These are phyloP conservation scores for Telmatochromis bifrenatus DNA, from an alignment of 2,113 vertebrate species.

Conservation along the genomic window DNA sequence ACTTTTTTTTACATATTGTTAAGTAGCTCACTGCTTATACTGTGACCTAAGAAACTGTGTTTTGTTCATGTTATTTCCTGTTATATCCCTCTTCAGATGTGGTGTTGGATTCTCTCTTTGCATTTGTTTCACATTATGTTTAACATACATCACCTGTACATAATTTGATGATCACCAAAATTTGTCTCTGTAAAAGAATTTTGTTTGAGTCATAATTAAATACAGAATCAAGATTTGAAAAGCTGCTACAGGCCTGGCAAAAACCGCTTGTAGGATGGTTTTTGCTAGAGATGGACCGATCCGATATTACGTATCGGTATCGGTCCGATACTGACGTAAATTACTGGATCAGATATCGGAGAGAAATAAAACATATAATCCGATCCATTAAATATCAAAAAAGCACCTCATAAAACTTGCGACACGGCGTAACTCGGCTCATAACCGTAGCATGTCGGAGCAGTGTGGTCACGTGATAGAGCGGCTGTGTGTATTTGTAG, in stretches of 20 bases:
- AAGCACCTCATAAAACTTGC: too few relatives aligned
- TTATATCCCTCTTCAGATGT: neutral
- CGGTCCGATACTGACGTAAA: too few relatives aligned
- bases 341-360: too few relatives aligned
- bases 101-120: neutral
- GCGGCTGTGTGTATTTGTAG: rapidly evolving
- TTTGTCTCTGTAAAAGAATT: neutral
- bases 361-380: too few relatives aligned
- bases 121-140: neutral
- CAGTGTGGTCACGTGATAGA: too few relatives aligned
- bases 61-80: neutral
- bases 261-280: neutral
- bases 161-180: neutral
- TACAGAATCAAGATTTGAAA: neutral
- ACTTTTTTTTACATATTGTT: neutral
- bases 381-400: too few relatives aligned
- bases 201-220: neutral
- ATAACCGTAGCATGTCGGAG: rapidly evolving
- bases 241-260: neutral
- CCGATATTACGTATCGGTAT: too few relatives aligned
- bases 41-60: neutral
- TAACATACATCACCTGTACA: neutral
- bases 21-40: neutral
- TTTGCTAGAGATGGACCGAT: too few relatives aligned
- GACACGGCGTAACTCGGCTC: too few relatives aligned